phyloP scores from a whole-genome alignment of 1,140 invertebrate genomes.

The Centruroides sculpturatus region DNA sequence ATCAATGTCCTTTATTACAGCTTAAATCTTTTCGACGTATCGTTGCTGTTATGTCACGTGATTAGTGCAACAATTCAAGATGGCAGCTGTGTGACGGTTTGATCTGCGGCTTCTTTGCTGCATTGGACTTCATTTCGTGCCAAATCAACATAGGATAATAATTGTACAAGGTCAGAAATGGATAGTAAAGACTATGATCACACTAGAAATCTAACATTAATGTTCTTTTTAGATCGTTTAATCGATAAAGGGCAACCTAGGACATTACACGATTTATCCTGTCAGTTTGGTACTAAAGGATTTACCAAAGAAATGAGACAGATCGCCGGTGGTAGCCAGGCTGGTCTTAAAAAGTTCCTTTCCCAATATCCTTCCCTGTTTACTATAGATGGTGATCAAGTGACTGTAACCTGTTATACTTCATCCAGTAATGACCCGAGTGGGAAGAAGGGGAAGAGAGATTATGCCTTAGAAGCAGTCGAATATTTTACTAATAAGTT shows the following conservation, averaged over 20 bases:
- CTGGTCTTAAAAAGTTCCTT: conserved; percentile 73
- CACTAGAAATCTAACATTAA: conserved; percentile 79
- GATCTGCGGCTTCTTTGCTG: too few species aligned
- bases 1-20: too few species aligned
- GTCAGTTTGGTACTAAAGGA: conserved; percentile 89
- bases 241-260: conserved; percentile 80
- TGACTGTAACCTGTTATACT: conserved; percentile 31
- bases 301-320: conserved; percentile 76
- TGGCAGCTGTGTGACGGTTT: too few species aligned
- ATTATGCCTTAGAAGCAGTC: conserved; percentile 82
- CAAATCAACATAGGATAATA: too few species aligned
- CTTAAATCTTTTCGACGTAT: too few species aligned
- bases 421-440: conserved; percentile 7
- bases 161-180: conserved; percentile 37
- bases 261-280: conserved; percentile 87
- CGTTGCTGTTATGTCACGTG: too few species aligned
- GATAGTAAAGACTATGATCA: conserved; percentile 86
- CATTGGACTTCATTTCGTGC: too few species aligned
- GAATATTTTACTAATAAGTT: conserved; percentile 70
- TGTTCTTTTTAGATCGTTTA: conserved; percentile 89
- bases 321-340: conserved; percentile 85
- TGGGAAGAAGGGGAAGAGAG: conserved; percentile 29
- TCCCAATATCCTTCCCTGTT: conserved; percentile 83
- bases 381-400: conserved; percentile 77
- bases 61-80: too few species aligned